phyloP scores from a whole-genome alignment of 2,888 invertebrate species.

The Meghimatium bilineatum region DNA sequence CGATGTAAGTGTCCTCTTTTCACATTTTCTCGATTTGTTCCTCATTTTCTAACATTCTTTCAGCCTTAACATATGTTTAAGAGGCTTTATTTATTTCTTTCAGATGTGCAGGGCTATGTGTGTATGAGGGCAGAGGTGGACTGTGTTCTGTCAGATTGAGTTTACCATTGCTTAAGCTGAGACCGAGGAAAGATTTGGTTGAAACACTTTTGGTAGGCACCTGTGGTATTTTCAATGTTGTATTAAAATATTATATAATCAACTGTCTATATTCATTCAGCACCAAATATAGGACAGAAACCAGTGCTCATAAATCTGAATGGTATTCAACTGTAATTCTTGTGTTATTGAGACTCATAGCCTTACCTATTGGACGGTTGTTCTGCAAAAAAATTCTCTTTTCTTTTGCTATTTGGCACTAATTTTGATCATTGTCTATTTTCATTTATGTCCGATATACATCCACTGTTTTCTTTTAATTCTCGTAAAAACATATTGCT shows the following conservation, averaged over 20 bases:
- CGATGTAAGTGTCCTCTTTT: neutral
- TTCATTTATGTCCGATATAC: too few relatives aligned
- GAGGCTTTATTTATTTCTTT: neutral
- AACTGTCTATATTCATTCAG: too few relatives aligned
- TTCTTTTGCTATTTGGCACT: too few relatives aligned
- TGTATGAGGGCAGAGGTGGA: constrained; percentile 85
- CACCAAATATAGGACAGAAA: too few relatives aligned
- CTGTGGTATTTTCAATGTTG: neutral
- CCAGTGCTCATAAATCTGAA: too few relatives aligned
- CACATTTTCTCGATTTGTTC: neutral
- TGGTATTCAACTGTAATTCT: too few relatives aligned
- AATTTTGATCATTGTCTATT: too few relatives aligned
- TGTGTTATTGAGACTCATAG: too few relatives aligned
- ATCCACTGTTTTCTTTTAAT: too few relatives aligned
- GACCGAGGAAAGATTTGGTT: constrained; percentile 95
- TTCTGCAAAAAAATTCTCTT: too few relatives aligned
- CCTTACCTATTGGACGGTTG: too few relatives aligned
- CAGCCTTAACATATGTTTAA: neutral
- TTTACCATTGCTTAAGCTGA: constrained; percentile 91
- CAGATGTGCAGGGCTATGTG: constrained; percentile 85
- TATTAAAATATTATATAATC: neutral
- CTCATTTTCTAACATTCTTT: neutral
- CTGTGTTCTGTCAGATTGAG: constrained; percentile 91
- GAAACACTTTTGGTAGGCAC: constrained; percentile 91
- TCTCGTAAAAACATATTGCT: too few relatives aligned